Evolutionary conservation across 2,888 invertebrate species (phyloP).

Genomic region (Dicyrtoma fusca): DNA sequence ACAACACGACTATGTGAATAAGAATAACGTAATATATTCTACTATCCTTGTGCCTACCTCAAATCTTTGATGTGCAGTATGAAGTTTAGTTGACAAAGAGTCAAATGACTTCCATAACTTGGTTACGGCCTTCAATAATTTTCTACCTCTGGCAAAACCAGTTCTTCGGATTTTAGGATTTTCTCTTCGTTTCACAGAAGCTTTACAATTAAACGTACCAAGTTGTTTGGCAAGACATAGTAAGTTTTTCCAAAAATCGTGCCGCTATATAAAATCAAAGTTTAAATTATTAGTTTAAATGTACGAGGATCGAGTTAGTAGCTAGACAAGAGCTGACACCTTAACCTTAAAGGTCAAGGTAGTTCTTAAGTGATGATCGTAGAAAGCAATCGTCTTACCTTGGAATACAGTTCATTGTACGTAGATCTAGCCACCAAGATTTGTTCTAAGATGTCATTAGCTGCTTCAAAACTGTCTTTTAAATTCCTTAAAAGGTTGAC

Average conservation of each 20-base stretch:
- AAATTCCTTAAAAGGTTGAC: background rate
- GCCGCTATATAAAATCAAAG: background rate
- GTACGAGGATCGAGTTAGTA: too few relatives aligned
- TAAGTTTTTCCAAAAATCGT: background rate
- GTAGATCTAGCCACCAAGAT: background rate
- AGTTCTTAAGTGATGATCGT: background rate
- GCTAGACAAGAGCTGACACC: too few relatives aligned
- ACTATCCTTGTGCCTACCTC: background rate
- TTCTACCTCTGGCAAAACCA: background rate
- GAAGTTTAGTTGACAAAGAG: background rate
- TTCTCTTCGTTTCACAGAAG: background rate
- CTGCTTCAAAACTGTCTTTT: background rate
- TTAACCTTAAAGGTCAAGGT: background rate
- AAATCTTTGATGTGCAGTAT: background rate
- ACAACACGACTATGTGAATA: too few relatives aligned
- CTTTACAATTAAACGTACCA: background rate
- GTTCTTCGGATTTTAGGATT: background rate
- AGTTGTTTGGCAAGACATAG: background rate
- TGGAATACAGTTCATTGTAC: background rate
- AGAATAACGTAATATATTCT: too few relatives aligned
- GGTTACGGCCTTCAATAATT: background rate
- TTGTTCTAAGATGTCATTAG: background rate
- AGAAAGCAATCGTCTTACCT: background rate
- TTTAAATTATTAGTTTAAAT: too few relatives aligned
- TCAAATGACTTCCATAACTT: slow-evolving; percentile 5